A percentile compares a stretch with the other conserved stretches of the same genome.
phyloP scores from a whole-genome alignment of 2,888 invertebrate genomes.

The Lottia scabra region DNA sequence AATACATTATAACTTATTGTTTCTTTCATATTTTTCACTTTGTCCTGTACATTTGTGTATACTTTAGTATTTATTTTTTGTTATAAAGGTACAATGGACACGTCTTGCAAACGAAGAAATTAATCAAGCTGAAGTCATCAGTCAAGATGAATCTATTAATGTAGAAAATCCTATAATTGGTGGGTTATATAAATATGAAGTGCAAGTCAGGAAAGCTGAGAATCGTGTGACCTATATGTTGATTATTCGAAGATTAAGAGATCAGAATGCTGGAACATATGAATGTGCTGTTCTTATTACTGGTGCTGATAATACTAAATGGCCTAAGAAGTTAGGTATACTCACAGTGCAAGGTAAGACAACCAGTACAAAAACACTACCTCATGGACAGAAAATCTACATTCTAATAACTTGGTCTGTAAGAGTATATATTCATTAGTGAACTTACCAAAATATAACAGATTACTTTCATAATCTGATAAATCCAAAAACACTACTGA shows the following conservation, averaged over 20 bases:
- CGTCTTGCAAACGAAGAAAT: conserved; percentile 34
- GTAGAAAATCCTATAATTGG: conserved; percentile 38
- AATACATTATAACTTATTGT: too few species aligned
- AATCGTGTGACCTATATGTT: conserved; percentile 55
- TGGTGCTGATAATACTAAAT: conserved; percentile 31
- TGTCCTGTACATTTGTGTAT: background rate
- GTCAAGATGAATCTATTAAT: conserved; percentile 38
- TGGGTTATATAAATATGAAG: conserved; percentile 47
- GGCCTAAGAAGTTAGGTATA: conserved; percentile 48
- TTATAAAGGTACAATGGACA: background rate
- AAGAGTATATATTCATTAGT: too few species aligned
- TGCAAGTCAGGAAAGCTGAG: conserved; percentile 35
- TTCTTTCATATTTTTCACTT: too few species aligned
- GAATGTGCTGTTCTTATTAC: conserved; percentile 53
- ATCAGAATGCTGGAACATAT: conserved; percentile 60
- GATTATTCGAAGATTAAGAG: conserved; percentile 53
- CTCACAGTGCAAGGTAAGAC: conserved; percentile 54
- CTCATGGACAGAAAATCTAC: too few species aligned
- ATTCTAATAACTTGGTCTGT: too few species aligned
- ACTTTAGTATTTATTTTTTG: background rate
- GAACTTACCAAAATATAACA: too few species aligned
- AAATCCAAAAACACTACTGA: too few species aligned
- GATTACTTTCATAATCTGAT: too few species aligned
- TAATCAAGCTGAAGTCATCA: conserved; percentile 39
- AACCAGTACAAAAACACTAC: background rate